A percentile compares a stretch with the other conserved stretches of the same genome.
Evolutionary conservation across 2,797 vertebrate genomes (phyloP).

Genomic region (Nannoperca obscura): DNA sequence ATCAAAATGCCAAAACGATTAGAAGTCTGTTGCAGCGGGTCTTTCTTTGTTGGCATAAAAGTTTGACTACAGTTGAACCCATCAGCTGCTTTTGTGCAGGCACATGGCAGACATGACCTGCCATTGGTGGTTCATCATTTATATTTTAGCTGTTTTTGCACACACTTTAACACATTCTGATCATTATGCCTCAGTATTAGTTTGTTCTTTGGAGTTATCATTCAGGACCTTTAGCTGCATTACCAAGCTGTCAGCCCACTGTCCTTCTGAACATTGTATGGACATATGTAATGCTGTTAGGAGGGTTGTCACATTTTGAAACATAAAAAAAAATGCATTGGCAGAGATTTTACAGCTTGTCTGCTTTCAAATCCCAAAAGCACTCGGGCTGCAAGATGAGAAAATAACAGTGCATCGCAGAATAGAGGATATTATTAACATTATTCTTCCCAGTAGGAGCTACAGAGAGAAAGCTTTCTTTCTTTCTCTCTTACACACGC

Average conservation of each 20-base stretch:
- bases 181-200: neutral
- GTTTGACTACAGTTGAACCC: neutral
- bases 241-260: neutral
- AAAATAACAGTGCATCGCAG: constrained; percentile 26
- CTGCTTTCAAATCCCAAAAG: constrained; percentile 21
- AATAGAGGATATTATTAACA: constrained; percentile 14
- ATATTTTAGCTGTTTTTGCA: neutral
- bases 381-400: neutral
- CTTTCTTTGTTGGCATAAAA: neutral
- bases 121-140: neutral
- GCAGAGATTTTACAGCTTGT: constrained; percentile 8
- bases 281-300: neutral
- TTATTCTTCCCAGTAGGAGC: constrained; percentile 19
- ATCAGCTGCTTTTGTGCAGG: neutral
- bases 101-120: neutral
- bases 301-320: neutral
- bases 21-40: neutral
- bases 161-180: neutral
- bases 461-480: neutral
- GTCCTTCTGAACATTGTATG: neutral
- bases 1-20: neutral
- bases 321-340: constrained; percentile 7
- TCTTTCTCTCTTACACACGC: neutral
- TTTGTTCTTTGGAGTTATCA: neutral
- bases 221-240: neutral